A percentile compares a stretch with the other conserved stretches of the same genome.
phyloP scores from a whole-genome alignment of 2,888 invertebrate genomes.

The Sisyra terminalis region DNA sequence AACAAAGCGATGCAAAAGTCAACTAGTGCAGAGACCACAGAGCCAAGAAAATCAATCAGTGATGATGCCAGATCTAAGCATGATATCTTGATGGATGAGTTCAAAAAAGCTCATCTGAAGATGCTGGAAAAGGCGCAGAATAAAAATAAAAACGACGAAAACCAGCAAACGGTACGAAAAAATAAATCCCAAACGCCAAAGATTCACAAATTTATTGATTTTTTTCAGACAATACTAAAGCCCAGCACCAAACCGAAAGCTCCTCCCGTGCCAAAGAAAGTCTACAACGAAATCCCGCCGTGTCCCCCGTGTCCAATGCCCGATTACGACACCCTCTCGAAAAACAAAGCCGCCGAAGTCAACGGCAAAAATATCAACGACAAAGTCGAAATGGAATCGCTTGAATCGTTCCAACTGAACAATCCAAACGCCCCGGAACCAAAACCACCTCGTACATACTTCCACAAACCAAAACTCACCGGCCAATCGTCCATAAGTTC shows the following conservation, averaged over 20 bases:
- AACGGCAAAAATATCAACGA: constrained; percentile 23
- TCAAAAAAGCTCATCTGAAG: constrained; percentile 71
- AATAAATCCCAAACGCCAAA: constrained; percentile 10
- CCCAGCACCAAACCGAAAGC: constrained; percentile 16
- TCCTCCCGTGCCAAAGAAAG: constrained; percentile 17
- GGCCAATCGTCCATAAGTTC: constrained; percentile 17
- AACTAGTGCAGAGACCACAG: neutral
- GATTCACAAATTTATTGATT: constrained; percentile 1
- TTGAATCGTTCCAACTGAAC: constrained; percentile 57
- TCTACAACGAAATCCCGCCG: constrained; percentile 15
- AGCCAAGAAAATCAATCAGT: constrained; percentile 27
- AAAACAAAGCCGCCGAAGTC: constrained; percentile 16
- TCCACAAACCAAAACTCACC: constrained; percentile 30
- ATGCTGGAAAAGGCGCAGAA: constrained; percentile 44
- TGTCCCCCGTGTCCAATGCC: constrained; percentile 34
- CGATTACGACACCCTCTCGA: constrained; percentile 32
- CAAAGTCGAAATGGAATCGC: constrained; percentile 55
- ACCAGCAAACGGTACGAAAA: too few relatives aligned
- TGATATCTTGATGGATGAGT: constrained; percentile 73
- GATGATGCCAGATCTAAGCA: constrained; percentile 52
- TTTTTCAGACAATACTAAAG: neutral
- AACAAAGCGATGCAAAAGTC: constrained; percentile 13
- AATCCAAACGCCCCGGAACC: constrained; percentile 42
- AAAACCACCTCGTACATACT: constrained; percentile 53
- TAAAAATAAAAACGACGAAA: neutral